Base-by-base conservation (phyloP, 2,888 invertebrate species). In the Isoperla grammatica region DNA sequence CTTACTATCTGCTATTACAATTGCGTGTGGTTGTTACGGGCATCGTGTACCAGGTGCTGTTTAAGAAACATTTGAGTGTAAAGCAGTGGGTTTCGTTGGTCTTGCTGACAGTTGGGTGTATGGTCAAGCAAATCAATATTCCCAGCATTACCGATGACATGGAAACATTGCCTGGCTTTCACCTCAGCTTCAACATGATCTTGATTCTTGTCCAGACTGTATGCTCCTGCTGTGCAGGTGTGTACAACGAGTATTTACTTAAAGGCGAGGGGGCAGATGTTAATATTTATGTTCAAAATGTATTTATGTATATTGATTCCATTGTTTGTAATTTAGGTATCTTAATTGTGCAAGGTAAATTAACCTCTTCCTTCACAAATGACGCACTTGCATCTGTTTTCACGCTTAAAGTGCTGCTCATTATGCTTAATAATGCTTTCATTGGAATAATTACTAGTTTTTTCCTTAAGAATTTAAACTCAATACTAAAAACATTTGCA, bases 291-390 rank as follows among this genome's bases (percentile, higher is more conserved):
- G 77, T 95, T 65, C 96, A 96, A 75, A 97, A 96, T 73, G 85
- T 94, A 6, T 96, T 93, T 70, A 95, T 96, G 93, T 96, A 96
- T 73, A 71, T 93, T 23, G 93, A 96, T 74, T 95, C 95, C 3
- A 93, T 96, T 64, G 70, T 94, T n/a, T 95, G 94, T 72, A 96
- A 95, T 74, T 73, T 86, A n/a, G 73, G 83, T 2, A 78, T 94
- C 60, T 77, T 95, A 45, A 66, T 83, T 56, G 71, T 81, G 3
- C 84, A 86, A 71, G 90, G 88, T 0, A 82, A 87, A 68, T 69
- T 87, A 0, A 62, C 75, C 0, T 76, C 77, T 22, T 82, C 87
- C 12, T 84, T 91, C 66, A 78, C 81, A 1, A 71, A 76, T 15
- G 72, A 77, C 0, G 77, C 79, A 65, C 72, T 88, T 22, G 68